These are phyloP conservation scores for Pediacus dermestoides DNA, from an alignment of 2,888 invertebrate genomes.

Conservation along the genomic window DNA sequence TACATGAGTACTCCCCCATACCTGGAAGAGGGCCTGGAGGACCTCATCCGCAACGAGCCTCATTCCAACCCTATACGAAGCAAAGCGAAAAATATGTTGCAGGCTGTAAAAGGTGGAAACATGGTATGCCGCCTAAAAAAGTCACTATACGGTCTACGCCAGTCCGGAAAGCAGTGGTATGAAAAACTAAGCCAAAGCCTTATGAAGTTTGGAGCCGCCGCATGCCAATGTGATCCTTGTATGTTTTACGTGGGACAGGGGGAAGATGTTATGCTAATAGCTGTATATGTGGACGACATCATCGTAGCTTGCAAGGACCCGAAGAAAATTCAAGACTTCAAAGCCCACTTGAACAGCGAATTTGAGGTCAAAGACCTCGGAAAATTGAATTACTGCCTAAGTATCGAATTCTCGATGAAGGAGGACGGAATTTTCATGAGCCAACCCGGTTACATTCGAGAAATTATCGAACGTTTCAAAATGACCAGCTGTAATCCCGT, in stretches of 20 bases:
- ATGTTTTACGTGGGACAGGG: neutral
- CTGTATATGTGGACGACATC: too few species aligned
- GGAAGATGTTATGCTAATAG: neutral
- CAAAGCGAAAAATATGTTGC: too few species aligned
- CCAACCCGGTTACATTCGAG: neutral
- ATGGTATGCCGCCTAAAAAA: constrained; percentile 24
- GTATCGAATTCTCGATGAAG: neutral
- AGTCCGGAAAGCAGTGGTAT: constrained; percentile 26
- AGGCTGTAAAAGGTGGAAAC: too few species aligned
- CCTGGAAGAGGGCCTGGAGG: constrained; percentile 8
- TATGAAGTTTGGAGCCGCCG: neutral
- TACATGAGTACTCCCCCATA: constrained; percentile 23
- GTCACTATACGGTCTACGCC: constrained; percentile 31
- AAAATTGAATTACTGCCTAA: neutral
- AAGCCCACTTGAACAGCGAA: neutral
- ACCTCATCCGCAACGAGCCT: too few species aligned
- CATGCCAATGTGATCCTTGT: constrained; percentile 8
- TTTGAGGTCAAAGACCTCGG: neutral
- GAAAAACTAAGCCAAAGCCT: constrained; percentile 9
- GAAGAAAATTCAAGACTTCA: neutral
- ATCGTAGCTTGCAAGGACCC: neutral
- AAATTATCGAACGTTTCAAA: neutral
- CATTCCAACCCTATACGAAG: too few species aligned
- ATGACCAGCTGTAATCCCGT: neutral
- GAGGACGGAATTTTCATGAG: neutral